Conservation (phyloP, 2,888 invertebrate genomes). For the Drosophila tripunctata region DNA sequence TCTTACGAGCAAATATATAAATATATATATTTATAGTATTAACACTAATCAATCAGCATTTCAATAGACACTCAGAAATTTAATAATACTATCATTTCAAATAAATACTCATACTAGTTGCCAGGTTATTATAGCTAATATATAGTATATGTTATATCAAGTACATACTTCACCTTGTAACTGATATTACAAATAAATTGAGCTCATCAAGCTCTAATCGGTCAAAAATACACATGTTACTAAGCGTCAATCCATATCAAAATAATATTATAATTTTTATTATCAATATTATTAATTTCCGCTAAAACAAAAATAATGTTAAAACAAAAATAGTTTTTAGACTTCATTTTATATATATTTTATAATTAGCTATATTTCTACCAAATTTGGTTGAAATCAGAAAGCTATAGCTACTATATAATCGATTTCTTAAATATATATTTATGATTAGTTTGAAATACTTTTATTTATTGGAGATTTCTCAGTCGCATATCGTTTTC, state of each 20-base stretch:
- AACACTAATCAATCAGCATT: not conserved
- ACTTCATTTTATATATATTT: no score
- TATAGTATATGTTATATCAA: not conserved
- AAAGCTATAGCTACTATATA: no score
- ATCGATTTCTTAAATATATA: no score
- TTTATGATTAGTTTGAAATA: no score
- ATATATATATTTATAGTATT: not conserved
- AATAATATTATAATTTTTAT: no score
- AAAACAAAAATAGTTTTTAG: no score
- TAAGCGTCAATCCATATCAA: no score
- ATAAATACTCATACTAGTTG: not conserved
- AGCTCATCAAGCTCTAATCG: not conserved
- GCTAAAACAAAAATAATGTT: not conserved
- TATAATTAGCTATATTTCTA: no score
- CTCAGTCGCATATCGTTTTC: no score
- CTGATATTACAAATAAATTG: not conserved
- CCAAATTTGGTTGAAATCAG: no score
- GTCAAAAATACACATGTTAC: no score
- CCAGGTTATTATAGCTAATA: not conserved
- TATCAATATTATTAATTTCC: not conserved
- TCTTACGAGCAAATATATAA: not conserved
- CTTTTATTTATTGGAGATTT: no score
- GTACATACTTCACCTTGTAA: not conserved
- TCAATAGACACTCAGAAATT: not conserved
- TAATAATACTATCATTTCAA: not conserved